Evolutionary conservation across 2,888 invertebrate genomes (phyloP).

Genomic region (Doris montereyensis): DNA sequence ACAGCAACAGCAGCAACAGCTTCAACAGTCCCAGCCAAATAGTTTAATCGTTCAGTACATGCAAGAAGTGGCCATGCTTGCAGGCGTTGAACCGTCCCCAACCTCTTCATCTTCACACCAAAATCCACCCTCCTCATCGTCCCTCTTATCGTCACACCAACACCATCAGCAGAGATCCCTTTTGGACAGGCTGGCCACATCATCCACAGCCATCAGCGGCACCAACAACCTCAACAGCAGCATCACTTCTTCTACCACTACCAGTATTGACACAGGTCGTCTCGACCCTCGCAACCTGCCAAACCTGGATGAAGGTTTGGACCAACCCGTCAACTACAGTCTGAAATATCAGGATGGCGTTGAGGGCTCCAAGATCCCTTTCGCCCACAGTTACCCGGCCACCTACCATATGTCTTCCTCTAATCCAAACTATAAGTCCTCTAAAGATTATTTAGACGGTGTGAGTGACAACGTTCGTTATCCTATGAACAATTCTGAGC

Average conservation of each 20-base stretch:
- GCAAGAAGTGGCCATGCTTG: constrained; percentile 68
- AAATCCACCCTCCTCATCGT: constrained; percentile 45
- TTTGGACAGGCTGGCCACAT: not conserved
- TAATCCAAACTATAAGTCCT: not conserved
- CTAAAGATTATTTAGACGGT: too few species aligned
- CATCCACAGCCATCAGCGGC: constrained; percentile 14
- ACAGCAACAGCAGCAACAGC: constrained; percentile 37
- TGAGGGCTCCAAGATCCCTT: constrained; percentile 7
- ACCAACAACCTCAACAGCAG: constrained; percentile 14
- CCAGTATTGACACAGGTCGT: not conserved
- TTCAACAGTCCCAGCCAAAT: constrained; percentile 49
- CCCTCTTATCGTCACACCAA: not conserved
- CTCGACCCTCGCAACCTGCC: not conserved
- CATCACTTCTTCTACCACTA: constrained; percentile 20
- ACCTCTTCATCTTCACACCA: constrained; percentile 22
- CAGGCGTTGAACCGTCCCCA: constrained; percentile 55
- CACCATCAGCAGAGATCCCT: not conserved
- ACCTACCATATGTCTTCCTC: not conserved
- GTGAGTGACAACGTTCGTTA: too few species aligned
- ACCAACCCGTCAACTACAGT: constrained; percentile 65
- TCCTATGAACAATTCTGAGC: not conserved
- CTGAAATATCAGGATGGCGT: constrained; percentile 52
- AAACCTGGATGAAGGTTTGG: constrained; percentile 33
- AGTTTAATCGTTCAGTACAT: constrained; percentile 67
- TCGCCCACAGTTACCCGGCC: constrained; percentile 2